Evolutionary conservation across 2,888 invertebrate genomes (phyloP).

Genomic region (Drosophila niveifrons): DNA sequence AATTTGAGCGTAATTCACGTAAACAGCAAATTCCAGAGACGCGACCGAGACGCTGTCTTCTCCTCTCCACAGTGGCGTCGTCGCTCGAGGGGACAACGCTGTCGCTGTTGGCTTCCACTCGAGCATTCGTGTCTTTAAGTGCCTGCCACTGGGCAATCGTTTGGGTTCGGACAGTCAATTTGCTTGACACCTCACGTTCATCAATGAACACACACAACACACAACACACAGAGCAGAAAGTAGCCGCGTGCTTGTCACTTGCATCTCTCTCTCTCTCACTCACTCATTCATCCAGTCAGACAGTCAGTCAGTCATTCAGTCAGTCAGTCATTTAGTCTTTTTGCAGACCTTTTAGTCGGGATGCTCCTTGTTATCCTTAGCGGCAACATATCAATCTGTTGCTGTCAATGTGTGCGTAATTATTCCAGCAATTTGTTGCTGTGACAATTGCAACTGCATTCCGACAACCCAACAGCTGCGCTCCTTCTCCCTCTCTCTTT

Average conservation of each 20-base stretch:
- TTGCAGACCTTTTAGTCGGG: slow-evolving; percentile 4
- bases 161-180: slow-evolving; percentile 80
- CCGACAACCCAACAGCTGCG: slow-evolving; percentile 37
- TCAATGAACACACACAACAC: slow-evolving; percentile 82
- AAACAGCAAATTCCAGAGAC: slow-evolving; percentile 73
- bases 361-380: slow-evolving; percentile 36
- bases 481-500: neutral
- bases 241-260: slow-evolving; percentile 57
- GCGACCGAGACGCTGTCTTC: slow-evolving; percentile 33
- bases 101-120: neutral
- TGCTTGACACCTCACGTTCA: slow-evolving; percentile 85
- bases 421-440: slow-evolving; percentile 84
- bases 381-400: slow-evolving; percentile 72
- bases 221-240: slow-evolving; percentile 54
- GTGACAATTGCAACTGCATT: slow-evolving; percentile 82
- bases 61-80: slow-evolving; percentile 42
- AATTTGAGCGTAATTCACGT: slow-evolving; percentile 83
- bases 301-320: slow-evolving; percentile 13
- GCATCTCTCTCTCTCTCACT: slow-evolving; percentile 30
- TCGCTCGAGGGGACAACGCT: neutral
- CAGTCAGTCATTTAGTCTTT: slow-evolving; percentile 47
- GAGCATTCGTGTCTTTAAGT: neutral
- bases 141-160: slow-evolving; percentile 49
- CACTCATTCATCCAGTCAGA: slow-evolving; percentile 32
- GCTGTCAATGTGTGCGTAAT: slow-evolving; percentile 84